These are phyloP conservation scores for Alaudala cheleensis DNA, from an alignment of 2,113 vertebrate genomes.

Conservation along the genomic window DNA sequence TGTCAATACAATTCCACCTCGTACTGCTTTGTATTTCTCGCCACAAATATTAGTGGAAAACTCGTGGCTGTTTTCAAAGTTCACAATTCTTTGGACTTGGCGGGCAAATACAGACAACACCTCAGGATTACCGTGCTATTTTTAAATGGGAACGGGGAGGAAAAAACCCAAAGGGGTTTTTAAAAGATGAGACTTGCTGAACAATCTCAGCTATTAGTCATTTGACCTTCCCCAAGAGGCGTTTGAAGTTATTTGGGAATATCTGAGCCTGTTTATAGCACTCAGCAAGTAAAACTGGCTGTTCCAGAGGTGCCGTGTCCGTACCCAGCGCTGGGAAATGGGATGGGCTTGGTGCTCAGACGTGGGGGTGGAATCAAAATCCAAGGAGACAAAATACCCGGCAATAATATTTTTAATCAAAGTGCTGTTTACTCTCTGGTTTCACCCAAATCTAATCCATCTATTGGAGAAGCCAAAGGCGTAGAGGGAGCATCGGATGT, in stretches of 20 bases:
- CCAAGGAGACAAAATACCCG: background rate
- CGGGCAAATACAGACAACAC: background rate
- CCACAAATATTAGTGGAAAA: background rate
- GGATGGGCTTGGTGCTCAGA: background rate
- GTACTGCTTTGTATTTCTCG: background rate
- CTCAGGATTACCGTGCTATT: background rate
- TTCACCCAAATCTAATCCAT: conserved; percentile 38
- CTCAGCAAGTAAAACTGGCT: background rate
- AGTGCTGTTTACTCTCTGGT: conserved; percentile 1
- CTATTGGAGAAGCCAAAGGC: conserved; percentile 1
- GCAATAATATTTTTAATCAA: conserved; percentile 14
- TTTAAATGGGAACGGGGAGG: background rate
- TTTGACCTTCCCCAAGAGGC: background rate
- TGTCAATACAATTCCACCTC: background rate
- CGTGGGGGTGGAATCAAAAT: background rate
- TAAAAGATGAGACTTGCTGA: background rate
- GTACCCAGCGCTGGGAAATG: fast-evolving
- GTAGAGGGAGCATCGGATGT: background rate
- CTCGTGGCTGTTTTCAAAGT: background rate
- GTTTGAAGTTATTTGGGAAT: background rate
- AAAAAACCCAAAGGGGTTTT: background rate
- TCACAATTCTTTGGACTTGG: background rate
- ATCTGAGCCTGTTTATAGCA: background rate
- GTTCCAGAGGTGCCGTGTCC: background rate
- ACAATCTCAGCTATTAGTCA: background rate